Conservation (phyloP, 1,140 invertebrate species). For the Zaprionus ghesquierei region DNA sequence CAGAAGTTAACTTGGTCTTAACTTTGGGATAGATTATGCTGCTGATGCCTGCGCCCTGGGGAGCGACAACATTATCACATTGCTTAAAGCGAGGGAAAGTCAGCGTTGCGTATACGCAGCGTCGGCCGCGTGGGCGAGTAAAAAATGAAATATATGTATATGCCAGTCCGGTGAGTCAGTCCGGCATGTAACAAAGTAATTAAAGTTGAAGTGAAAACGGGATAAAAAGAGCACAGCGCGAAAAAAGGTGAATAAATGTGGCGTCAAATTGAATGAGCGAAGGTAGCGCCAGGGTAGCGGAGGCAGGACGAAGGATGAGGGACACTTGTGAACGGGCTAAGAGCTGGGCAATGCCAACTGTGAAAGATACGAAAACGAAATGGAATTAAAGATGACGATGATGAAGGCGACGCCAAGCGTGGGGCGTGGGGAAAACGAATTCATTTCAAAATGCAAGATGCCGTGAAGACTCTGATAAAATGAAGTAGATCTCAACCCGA, state of each 20-base stretch:
- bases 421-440: constrained; percentile 38
- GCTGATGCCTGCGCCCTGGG: constrained; percentile 12
- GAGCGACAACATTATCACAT: constrained; percentile 18
- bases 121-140: constrained; percentile 1
- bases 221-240: constrained; percentile 6
- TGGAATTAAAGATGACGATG: constrained; percentile 69
- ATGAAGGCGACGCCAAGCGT: constrained; percentile 42
- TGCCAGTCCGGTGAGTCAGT: constrained; percentile 6
- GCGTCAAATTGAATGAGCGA: constrained; percentile 74
- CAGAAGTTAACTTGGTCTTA: constrained; percentile 13
- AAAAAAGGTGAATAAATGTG: constrained; percentile 66
- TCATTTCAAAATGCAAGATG: constrained; percentile 73
- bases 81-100: background rate
- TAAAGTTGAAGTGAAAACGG: constrained; percentile 50
- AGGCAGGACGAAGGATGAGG: background rate
- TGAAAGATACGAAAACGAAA: constrained; percentile 39
- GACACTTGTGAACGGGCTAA: constrained; percentile 7
- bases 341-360: constrained; percentile 19
- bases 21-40: constrained; percentile 17
- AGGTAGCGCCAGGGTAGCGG: background rate
- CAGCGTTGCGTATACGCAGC: constrained; percentile 48
- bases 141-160: constrained; percentile 19
- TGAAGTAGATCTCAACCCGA: constrained; percentile 66
- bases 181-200: constrained; percentile 56
- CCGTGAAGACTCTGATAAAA: constrained; percentile 74